phyloP scores from a whole-genome alignment of 2,888 invertebrate species.

The Petrophora chlorosata region DNA sequence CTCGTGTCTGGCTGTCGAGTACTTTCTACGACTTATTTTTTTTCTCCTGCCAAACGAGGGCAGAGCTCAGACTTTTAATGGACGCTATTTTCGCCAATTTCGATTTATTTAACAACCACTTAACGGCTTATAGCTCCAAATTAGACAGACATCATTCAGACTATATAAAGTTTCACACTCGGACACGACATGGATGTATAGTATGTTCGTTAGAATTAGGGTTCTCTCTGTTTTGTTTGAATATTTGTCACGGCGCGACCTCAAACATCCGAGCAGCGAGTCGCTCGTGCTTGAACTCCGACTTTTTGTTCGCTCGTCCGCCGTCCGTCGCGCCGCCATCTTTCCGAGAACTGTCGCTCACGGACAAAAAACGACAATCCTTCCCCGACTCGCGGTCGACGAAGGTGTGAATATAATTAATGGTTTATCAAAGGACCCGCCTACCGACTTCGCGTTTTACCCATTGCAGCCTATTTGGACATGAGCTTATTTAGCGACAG shows the following conservation, averaged over 20 bases:
- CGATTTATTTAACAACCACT: constrained; percentile 10
- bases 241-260: constrained; percentile 53
- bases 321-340: constrained; percentile 53
- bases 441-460: constrained; percentile 46
- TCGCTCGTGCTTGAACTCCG: constrained; percentile 65
- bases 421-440: constrained; percentile 73
- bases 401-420: constrained; percentile 82
- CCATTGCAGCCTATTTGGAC: constrained; percentile 53
- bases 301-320: constrained; percentile 56
- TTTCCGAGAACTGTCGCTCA: constrained; percentile 72
- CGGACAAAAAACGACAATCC: constrained; percentile 43
- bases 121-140: constrained; percentile 3
- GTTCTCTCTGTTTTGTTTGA: constrained; percentile 36
- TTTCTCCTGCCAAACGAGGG: constrained; percentile 14
- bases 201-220: constrained; percentile 9
- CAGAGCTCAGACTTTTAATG: constrained; percentile 6
- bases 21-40: constrained; percentile 14
- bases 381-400: constrained; percentile 54
- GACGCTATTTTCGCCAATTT: constrained; percentile 15
- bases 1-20: not conserved
- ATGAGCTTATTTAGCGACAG: constrained; percentile 48
- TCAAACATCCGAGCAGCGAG: constrained; percentile 52
- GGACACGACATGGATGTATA: not conserved
- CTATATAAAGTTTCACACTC: not conserved
- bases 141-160: constrained; percentile 1